phyloP scores from a whole-genome alignment of 2,113 vertebrate species.

The Corythaeola cristata region DNA sequence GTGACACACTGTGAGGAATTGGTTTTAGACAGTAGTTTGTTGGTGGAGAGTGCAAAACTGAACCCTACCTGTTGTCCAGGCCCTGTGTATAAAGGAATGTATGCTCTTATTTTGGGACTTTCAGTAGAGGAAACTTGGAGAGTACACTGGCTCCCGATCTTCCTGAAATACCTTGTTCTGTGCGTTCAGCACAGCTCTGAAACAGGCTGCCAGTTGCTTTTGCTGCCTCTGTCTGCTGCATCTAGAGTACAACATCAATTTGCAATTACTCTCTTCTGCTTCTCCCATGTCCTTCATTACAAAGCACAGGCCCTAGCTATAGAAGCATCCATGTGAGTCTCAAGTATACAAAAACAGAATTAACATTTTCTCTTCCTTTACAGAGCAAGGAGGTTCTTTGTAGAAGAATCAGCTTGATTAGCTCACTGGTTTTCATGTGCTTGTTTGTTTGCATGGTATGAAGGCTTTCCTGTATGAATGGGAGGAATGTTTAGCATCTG shows the following conservation, averaged over 20 bases:
- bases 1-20: not conserved
- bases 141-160: not conserved
- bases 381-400: not conserved
- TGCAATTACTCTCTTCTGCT: not conserved
- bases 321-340: not conserved
- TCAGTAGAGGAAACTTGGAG: not conserved
- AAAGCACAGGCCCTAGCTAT: not conserved
- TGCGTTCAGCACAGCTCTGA: not conserved
- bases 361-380: not conserved
- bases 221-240: not conserved
- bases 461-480: not conserved
- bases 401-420: slow-evolving; percentile 17
- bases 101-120: not conserved
- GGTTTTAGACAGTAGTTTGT: not conserved
- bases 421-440: not conserved
- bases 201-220: not conserved
- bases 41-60: not conserved
- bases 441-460: not conserved
- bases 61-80: not conserved
- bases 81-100: not conserved
- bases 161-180: not conserved
- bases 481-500: slow-evolving; percentile 28
- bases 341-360: not conserved
- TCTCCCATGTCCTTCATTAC: not conserved
- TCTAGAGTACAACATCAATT: not conserved